A percentile compares a stretch with the other conserved stretches of the same genome.
phyloP scores from a whole-genome alignment of 2,888 invertebrate species.

The Andrena chrysosceles region DNA sequence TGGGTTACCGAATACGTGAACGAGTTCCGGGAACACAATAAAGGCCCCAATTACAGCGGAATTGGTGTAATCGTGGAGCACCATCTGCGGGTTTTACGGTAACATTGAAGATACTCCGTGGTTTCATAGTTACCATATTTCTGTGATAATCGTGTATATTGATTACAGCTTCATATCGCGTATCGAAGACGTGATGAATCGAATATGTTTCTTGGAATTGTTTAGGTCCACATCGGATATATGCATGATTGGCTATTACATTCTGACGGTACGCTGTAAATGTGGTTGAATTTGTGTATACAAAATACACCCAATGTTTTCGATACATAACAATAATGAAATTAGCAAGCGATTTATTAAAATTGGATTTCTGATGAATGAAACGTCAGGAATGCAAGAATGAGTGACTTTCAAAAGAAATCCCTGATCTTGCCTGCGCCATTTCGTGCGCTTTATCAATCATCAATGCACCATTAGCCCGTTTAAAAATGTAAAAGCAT shows the following conservation, averaged over 20 bases:
- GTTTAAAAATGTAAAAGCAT: neutral
- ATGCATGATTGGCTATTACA: conserved; percentile 59
- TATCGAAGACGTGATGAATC: conserved; percentile 74
- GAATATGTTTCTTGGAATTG: conserved; percentile 79
- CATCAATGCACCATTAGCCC: neutral
- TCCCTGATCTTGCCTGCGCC: too few relatives aligned
- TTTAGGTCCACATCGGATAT: conserved; percentile 75
- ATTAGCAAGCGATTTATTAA: too few relatives aligned
- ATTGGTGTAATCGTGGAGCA: conserved; percentile 60
- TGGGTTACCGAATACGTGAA: conserved; percentile 60
- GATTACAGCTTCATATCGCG: conserved; percentile 68
- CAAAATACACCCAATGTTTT: neutral
- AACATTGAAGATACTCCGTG: neutral
- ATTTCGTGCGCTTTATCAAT: too few relatives aligned
- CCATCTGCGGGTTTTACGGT: conserved; percentile 64
- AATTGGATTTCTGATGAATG: neutral
- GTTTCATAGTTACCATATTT: neutral
- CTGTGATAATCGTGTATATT: neutral
- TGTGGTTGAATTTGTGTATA: neutral
- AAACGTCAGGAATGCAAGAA: neutral
- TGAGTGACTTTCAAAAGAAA: too few relatives aligned
- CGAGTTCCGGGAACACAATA: neutral
- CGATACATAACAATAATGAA: neutral
- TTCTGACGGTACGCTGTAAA: conserved; percentile 56
- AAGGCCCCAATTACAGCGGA: neutral